Conservation (phyloP, 2,888 invertebrate genomes). For the Litoditis marina region DNA sequence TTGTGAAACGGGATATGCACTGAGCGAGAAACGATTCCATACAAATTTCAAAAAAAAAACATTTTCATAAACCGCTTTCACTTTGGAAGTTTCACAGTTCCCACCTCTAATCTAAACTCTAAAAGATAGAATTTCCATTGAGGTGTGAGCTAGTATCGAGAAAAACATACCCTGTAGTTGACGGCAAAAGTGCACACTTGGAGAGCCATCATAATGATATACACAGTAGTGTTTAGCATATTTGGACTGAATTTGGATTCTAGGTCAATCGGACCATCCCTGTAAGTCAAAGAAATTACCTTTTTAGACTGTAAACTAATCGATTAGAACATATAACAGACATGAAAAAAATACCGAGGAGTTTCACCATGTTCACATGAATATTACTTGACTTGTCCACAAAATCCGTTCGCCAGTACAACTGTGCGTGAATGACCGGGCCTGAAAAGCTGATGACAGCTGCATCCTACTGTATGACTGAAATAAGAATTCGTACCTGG, state of each 20-base stretch:
- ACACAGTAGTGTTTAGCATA: constrained; percentile 93
- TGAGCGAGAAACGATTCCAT: too few species aligned
- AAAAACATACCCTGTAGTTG: constrained; percentile 82
- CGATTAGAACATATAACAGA: not conserved
- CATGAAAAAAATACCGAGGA: too few species aligned
- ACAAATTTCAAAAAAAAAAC: too few species aligned
- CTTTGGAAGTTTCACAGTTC: too few species aligned
- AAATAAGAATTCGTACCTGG: constrained; percentile 22
- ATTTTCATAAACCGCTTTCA: too few species aligned
- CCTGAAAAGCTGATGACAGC: too few species aligned
- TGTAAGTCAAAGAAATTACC: constrained; percentile 36
- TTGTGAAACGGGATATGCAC: too few species aligned
- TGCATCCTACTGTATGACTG: not conserved
- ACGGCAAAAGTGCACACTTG: constrained; percentile 98
- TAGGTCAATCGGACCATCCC: constrained; percentile 52
- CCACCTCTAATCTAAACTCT: too few species aligned
- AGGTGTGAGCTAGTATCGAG: not conserved
- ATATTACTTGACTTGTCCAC: not conserved
- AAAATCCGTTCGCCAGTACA: too few species aligned
- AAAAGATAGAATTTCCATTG: too few species aligned
- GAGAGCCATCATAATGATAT: constrained; percentile 92
- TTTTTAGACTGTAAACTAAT: not conserved
- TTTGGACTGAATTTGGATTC: constrained; percentile 77
- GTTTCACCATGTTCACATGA: too few species aligned
- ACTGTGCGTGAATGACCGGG: too few species aligned